Conservation (phyloP, 1,140 invertebrate species). For the Formica exsecta region DNA sequence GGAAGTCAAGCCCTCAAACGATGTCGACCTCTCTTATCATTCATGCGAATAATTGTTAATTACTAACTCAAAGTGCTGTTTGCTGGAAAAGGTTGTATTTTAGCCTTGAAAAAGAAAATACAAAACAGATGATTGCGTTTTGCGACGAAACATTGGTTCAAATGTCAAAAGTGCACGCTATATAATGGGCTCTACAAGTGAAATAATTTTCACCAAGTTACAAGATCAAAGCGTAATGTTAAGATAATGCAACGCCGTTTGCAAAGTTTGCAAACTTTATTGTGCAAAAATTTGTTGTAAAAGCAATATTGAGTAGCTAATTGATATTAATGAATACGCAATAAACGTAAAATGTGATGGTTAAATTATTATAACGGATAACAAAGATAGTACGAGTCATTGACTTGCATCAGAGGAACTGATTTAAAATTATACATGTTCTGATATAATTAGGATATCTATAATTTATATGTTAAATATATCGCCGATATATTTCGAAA, state of each 20-base stretch:
- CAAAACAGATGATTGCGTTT: no score
- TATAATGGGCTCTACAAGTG: background rate
- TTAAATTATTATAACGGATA: background rate
- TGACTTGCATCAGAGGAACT: background rate
- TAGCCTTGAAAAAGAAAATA: background rate
- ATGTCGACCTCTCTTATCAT: constrained; percentile 2
- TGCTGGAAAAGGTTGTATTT: background rate
- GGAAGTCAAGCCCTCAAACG: constrained; percentile 4
- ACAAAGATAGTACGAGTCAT: background rate
- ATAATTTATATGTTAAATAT: background rate
- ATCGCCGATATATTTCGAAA: background rate
- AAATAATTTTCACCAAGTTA: background rate
- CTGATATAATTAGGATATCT: background rate
- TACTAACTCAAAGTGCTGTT: background rate
- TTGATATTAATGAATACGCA: background rate
- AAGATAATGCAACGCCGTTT: background rate
- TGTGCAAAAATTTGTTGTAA: background rate
- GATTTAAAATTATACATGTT: background rate
- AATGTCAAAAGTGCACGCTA: background rate
- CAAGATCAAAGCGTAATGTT: background rate
- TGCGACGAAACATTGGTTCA: background rate
- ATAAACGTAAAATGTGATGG: background rate
- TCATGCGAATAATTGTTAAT: constrained; percentile 37
- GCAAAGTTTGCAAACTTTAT: background rate
- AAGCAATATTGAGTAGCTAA: background rate